Evolutionary conservation across 2,113 vertebrate species (phyloP).

Genomic region (Eonycteris spelaea): DNA sequence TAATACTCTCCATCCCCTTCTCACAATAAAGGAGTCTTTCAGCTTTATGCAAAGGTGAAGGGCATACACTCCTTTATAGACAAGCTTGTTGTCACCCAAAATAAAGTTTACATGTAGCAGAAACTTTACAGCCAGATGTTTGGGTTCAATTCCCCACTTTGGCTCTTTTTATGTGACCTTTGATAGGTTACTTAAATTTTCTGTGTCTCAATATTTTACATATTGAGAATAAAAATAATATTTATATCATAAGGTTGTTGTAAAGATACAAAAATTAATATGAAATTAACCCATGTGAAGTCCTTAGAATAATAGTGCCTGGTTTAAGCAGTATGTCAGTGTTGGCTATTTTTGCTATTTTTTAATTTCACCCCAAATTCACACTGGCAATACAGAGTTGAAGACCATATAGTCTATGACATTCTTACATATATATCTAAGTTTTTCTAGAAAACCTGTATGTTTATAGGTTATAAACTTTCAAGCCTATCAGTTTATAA

Average conservation of each 20-base stretch:
- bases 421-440: not conserved
- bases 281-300: not conserved
- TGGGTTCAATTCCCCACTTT: not conserved
- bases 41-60: not conserved
- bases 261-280: not conserved
- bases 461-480: not conserved
- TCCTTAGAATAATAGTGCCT: not conserved
- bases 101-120: not conserved
- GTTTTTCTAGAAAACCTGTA: not conserved
- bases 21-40: not conserved
- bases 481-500: not conserved
- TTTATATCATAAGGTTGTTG: not conserved
- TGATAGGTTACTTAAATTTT: not conserved
- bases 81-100: not conserved
- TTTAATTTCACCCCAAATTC: not conserved
- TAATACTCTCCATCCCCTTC: not conserved
- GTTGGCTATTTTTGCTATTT: not conserved
- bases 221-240: not conserved
- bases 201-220: not conserved
- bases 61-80: not conserved
- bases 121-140: not conserved
- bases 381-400: not conserved
- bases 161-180: not conserved
- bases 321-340: not conserved
- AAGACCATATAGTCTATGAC: not conserved